Evolutionary conservation across 1,140 invertebrate genomes (phyloP), one percentile per base, ranked within the genome.

Genomic region (Trichoplusia ni): DNA sequence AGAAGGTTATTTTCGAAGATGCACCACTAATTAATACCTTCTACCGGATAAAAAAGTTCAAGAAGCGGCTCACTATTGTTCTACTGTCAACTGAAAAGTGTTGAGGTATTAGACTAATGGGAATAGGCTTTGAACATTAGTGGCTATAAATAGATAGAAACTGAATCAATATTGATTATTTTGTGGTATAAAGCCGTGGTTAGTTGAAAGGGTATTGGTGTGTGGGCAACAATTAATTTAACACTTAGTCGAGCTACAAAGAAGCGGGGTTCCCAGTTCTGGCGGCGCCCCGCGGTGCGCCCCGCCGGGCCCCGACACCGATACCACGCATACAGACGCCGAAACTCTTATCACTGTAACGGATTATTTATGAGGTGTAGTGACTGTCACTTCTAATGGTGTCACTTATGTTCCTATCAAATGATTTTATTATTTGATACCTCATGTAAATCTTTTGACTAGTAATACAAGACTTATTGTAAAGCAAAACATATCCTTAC

Each of bases 21-120:
- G 79, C 77, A 80, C 76, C 77, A 83, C 83, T 90, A 90, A 90
- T 90, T 90, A 90, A 89, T 82, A 79, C 74, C 70, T 76, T 77
- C 81, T 79, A 76, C 70, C 53, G 58, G 63, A 75, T 75, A 77
- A 80, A 81, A 65, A 77, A 86, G 82, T 68, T 62, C 63, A 77
- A 78, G 76, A 75, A 81, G 79, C 76, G 74, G 75, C 70, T 65
- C 64, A 65, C 42, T 64, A 74, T 81, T 86, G 79, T 86, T 81
- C 78, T 71, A 74, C 72, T 80, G 78, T 82, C 80, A 79, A 71
- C 75, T 68, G n/a, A 23, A 54, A 23, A 31, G 58, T 69, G 67
- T 69, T 35, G 53, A 58, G 54, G 27, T 58, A 67, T 38, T 54
- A 63, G 33, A 62, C 33, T 47, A 47, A 47, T 60, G 42, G n/a